Evolutionary conservation across 2,888 invertebrate genomes (phyloP), one percentile per base, ranked within the genome.

Genomic region (Hirtodrosophila duncani): DNA sequence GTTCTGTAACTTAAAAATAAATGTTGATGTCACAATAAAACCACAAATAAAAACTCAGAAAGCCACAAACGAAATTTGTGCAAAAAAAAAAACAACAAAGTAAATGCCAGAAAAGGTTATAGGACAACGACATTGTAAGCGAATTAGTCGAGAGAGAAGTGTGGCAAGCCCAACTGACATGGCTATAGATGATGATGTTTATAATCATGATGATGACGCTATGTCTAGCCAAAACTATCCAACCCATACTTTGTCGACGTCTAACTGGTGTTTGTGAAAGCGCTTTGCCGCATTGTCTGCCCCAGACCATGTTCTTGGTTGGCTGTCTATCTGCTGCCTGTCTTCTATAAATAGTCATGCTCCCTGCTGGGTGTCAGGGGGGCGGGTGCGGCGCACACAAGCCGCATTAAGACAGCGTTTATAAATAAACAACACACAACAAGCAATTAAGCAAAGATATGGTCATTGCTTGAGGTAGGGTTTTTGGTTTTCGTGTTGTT

Each of bases 1-100:
- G n/a, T n/a, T n/a, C n/a, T 58, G 64, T 53, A 67, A 74, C 67
- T 65, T 63, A 63, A 72, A 80, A 80, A 79, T 79, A 81, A 74
- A 78, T 50, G 75, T 78, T 72, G 78, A 81, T 75, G 80, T 80
- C 80, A 81, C 77, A 63, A 60, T 39, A 34, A n/a, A 41, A 17
- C 33, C 20, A 23, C 23, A 42, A 33, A 17, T 27, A 34, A 55
- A 30, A 45, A 37, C 29, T 8, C n/a, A n/a, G 31, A 20, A 29
- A 48, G 33, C 18, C 11, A 16, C 21, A 31, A 26, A 17, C 43
- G 49, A 52, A 70, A 56, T 45, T 43, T 58, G 43, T 58, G 44
- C 48, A 44, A 24, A 13, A 33, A 34, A 21, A 18, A 46, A 11
- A 44, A 52, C 29, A 33, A 27, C 45, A 31, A 44, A 48, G 43